These are phyloP conservation scores for Carposina sasakii DNA, from an alignment of 1,140 invertebrate genomes.

Conservation along the genomic window DNA sequence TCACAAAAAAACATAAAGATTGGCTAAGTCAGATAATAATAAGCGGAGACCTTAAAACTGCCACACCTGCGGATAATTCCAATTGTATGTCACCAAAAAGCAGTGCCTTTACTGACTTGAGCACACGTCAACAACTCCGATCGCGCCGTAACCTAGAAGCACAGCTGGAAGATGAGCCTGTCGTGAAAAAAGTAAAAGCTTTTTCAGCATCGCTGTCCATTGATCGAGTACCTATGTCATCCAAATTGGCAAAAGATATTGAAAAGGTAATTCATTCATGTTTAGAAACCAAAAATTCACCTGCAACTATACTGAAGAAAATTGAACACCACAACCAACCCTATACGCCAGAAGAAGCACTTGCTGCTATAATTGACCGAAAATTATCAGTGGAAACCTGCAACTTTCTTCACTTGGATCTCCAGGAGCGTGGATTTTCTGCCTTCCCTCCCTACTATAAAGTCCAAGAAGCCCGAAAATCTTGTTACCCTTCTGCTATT, in stretches of 20 bases:
- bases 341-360: constrained; percentile 1
- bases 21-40: too few relatives aligned
- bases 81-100: too few relatives aligned
- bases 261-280: background rate
- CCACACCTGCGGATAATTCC: too few relatives aligned
- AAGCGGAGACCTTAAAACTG: too few relatives aligned
- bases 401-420: constrained; percentile 1
- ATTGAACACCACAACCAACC: background rate
- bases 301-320: background rate
- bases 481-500: constrained; percentile 1
- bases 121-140: too few relatives aligned
- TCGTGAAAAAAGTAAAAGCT: background rate
- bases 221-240: too few relatives aligned
- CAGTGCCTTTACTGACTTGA: too few relatives aligned
- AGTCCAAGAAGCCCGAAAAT: constrained; percentile 5
- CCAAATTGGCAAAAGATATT: background rate
- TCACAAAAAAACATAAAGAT: too few relatives aligned
- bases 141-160: background rate
- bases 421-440: background rate
- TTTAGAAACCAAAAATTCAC: background rate
- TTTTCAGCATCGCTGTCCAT: too few relatives aligned
- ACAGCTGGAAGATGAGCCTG: background rate
- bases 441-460: constrained; percentile 8
- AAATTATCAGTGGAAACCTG: constrained; percentile 6
- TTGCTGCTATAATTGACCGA: constrained; percentile 8